Percentiles rank a stretch among this genome's conserved stretches.
Evolutionary conservation across 2,888 invertebrate genomes (phyloP).

Genomic region (Petrolisthes cinctipes): DNA sequence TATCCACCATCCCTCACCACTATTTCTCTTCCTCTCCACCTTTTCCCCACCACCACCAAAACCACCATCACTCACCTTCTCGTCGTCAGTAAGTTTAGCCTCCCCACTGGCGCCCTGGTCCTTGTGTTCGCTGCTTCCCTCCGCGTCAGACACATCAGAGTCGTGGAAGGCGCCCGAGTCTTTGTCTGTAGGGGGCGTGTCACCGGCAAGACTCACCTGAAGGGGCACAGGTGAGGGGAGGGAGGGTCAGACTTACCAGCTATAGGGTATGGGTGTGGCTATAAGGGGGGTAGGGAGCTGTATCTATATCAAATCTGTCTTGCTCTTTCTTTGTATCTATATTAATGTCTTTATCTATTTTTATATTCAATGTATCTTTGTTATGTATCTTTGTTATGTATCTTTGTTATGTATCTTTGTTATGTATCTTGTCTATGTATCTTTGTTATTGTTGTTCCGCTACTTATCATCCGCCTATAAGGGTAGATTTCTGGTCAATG

Average conservation of each 20-base stretch:
- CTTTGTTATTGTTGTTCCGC: not conserved
- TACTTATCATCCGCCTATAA: too few relatives aligned
- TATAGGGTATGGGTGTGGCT: not conserved
- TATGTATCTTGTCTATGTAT: too few relatives aligned
- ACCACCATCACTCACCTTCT: constrained; percentile 53
- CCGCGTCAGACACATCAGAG: constrained; percentile 64
- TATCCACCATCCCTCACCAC: not conserved
- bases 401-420: too few relatives aligned
- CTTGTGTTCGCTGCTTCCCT: constrained; percentile 58
- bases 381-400: too few relatives aligned
- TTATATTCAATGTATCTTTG: too few relatives aligned
- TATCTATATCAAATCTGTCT: too few relatives aligned
- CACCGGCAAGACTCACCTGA: constrained; percentile 51
- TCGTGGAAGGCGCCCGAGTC: constrained; percentile 66
- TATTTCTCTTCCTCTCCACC: not conserved
- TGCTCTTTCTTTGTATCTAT: too few relatives aligned
- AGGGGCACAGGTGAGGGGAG: not conserved
- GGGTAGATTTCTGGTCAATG: too few relatives aligned
- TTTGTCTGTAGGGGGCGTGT: constrained; percentile 59
- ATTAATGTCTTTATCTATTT: too few relatives aligned
- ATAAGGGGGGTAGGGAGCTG: too few relatives aligned
- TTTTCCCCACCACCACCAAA: too few relatives aligned
- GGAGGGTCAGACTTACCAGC: not conserved
- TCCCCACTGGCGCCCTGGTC: constrained; percentile 50
- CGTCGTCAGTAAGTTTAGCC: constrained; percentile 63